Conservation (phyloP, 2,888 invertebrate genomes). For the Trichopria drosophilae region DNA sequence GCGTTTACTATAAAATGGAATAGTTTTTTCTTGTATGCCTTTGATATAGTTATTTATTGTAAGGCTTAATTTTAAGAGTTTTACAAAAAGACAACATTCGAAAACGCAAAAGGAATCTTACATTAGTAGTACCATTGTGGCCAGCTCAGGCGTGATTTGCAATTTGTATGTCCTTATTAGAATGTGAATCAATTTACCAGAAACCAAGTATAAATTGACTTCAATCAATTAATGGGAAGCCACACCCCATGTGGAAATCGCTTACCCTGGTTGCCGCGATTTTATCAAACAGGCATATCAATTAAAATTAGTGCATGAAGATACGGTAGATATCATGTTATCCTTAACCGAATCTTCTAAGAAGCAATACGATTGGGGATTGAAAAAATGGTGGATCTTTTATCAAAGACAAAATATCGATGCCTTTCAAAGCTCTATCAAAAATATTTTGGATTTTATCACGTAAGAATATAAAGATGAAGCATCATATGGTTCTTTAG, state of each 20-base stretch:
- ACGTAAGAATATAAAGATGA: conserved; percentile 9
- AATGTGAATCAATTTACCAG: too few relatives aligned
- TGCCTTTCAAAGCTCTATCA: conserved; percentile 6
- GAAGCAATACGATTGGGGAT: conserved; percentile 19
- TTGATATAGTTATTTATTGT: conserved; percentile 7
- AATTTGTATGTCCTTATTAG: too few relatives aligned
- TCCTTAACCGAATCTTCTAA: conserved; percentile 16
- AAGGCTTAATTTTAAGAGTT: conserved; percentile 17
- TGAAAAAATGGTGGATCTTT: conserved; percentile 26
- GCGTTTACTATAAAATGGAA: neutral
- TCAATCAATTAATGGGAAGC: too few relatives aligned
- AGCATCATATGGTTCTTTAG: conserved; percentile 16
- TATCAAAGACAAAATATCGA: conserved; percentile 8
- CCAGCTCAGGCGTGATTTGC: too few relatives aligned
- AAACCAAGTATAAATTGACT: too few relatives aligned
- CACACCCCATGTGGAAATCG: too few relatives aligned
- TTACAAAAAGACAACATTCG: conserved; percentile 17
- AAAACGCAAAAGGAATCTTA: conserved; percentile 20
- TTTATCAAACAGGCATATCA: conserved; percentile 24
- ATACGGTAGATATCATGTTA: conserved; percentile 23
- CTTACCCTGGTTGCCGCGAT: conserved; percentile 29
- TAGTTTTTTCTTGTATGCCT: neutral
- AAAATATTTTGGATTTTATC: conserved; percentile 11
- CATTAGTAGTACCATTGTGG: too few relatives aligned
- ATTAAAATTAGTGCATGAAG: conserved; percentile 8